Evolutionary conservation across 1,140 invertebrate genomes (phyloP), one percentile per base, ranked within the genome.

Genomic region (Zophobas morio): DNA sequence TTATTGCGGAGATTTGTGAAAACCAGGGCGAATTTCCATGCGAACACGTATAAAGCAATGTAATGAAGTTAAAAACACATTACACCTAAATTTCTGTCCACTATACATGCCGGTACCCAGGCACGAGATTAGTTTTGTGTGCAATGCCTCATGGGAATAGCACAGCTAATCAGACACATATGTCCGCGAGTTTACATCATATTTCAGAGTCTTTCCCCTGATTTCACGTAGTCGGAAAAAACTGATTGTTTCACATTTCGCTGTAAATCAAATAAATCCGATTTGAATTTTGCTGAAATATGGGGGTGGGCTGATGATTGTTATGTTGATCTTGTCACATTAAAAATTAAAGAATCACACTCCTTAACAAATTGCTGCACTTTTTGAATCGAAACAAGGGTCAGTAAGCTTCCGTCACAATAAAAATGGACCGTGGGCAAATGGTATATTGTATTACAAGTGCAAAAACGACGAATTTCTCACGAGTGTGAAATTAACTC

Each of bases 111-210:
- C 32, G 40, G 66, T 8, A 49, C 47, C 33, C 66, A 47, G 66
- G 72, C 54, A 74, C 53, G 53, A 77, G 76, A 77, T 77, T 77
- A 72, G 70, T 77, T 77, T 77, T 77, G 70, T 77, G 70, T 47
- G 70, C 70, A 63, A 49, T 73, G 47, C 66, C 76, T 76, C 70
- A 36, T 49, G 70, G 60, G 76, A 51, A 77, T 77, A 74, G 70
- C 53, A 40, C 40, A 60, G 54, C 76, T 77, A 77, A 77, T 77
- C 76, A 77, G 76, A 71, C 76, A 71, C 56, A 74, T 74, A 77
- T 72, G 76, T 71, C 70, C 70, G 70, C 76, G 46, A 40, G 70
- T 73, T 77, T 47, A 73, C 70, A 74, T 77, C 70, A 74, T 74
- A 77, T 74, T 77, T 77, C 56, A 77, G 39, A 47, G 51, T 40